Conservation (phyloP, 2,888 invertebrate species). For the Coelopa pilipes region DNA sequence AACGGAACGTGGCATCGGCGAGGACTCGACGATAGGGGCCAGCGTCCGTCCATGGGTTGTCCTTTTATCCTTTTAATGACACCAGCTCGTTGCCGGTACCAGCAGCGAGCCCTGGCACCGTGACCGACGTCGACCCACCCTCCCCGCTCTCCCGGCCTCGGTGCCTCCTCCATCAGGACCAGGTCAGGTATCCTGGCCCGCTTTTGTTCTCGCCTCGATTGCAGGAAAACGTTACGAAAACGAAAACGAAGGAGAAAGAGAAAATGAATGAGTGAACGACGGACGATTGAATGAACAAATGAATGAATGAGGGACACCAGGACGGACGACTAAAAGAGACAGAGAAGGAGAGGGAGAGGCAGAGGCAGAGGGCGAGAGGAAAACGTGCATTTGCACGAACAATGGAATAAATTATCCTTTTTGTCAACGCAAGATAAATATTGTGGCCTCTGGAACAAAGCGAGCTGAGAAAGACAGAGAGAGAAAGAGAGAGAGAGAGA, state of each 20-base stretch:
- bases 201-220: constrained; percentile 22
- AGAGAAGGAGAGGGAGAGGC: too few species aligned
- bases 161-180: constrained; percentile 17
- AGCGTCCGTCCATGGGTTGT: constrained; percentile 57
- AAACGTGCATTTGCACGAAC: constrained; percentile 45
- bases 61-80: constrained; percentile 58
- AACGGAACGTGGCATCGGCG: constrained; percentile 13
- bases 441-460: too few species aligned
- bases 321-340: too few species aligned
- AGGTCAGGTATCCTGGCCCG: background rate
- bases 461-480: too few species aligned
- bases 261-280: too few species aligned
- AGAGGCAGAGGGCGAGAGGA: too few species aligned
- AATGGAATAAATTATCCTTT: constrained; percentile 59
- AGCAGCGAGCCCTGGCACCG: constrained; percentile 47
- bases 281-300: too few species aligned
- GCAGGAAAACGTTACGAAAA: constrained; percentile 16
- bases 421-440: constrained; percentile 55
- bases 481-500: too few species aligned
- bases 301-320: too few species aligned
- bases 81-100: constrained; percentile 51
- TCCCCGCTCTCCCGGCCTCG: constrained; percentile 34
- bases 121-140: too few species aligned
- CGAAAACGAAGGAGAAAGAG: constrained; percentile 32
- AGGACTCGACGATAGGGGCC: constrained; percentile 29